These are phyloP conservation scores for Macaria liturata DNA, from an alignment of 2,888 invertebrate genomes.

Conservation along the genomic window DNA sequence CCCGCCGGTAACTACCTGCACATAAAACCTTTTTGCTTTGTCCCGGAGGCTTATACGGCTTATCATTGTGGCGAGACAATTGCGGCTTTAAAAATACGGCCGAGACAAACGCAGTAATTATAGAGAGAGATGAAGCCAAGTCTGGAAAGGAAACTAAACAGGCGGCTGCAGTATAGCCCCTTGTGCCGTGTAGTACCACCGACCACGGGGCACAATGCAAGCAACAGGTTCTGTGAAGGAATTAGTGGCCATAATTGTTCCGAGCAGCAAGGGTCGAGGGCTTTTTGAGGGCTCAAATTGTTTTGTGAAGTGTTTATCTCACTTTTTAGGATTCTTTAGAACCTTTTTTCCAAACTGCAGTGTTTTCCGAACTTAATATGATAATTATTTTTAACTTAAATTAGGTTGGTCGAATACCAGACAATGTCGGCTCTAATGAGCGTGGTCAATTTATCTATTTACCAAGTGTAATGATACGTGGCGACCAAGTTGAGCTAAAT, in stretches of 20 bases:
- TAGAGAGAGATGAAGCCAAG: conserved; percentile 13
- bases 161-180: too few species aligned
- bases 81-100: conserved; percentile 31
- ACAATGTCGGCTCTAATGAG: conserved; percentile 29
- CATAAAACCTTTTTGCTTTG: conserved; percentile 31
- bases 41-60: conserved; percentile 24
- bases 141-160: conserved; percentile 6
- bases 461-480: conserved; percentile 59
- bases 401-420: conserved; percentile 8
- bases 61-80: conserved; percentile 20
- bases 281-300: conserved; percentile 12
- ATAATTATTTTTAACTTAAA: conserved; percentile 9
- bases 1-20: conserved; percentile 34
- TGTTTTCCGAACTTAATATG: not conserved
- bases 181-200: too few species aligned
- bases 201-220: conserved; percentile 13
- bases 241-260: conserved; percentile 24
- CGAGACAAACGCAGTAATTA: conserved; percentile 33
- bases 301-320: conserved; percentile 14
- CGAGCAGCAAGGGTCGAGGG: conserved; percentile 10
- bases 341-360: too few species aligned
- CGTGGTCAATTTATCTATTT: conserved; percentile 53
- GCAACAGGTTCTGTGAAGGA: conserved; percentile 26
- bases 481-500: conserved; percentile 50
- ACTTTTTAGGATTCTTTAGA: too few species aligned